Base-by-base conservation (phyloP, 1,140 invertebrate genomes). In the Uloborus diversus region DNA sequence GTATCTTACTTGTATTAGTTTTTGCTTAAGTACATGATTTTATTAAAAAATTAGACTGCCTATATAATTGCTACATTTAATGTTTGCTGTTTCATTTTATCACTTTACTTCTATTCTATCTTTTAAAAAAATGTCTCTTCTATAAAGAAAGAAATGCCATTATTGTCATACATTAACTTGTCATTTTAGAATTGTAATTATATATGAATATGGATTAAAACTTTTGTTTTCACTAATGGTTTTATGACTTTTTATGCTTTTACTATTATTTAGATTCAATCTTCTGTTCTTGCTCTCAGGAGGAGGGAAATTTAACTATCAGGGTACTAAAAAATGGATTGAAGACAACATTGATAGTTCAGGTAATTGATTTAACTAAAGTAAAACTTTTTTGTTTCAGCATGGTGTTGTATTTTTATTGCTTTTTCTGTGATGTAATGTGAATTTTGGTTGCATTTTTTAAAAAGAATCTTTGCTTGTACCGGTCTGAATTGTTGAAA, bases 311-410 rank as follows among this genome's bases (percentile, higher is more conserved):
- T 91, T 96, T 23, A 99, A 99, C 88, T 99, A 96, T 85, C 93
- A 96, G 85, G 95, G 96, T 27, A 94, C 94, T 47, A 97, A 98
- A 88, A 96, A 96, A 84, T 99, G 96, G 94, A 89, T 99, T 11
- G 96, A 99, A 86, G 94, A 97, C 86, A 94, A 96, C 85, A 86
- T 95, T 59, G 95, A 97, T 86, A 90, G 90, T 92, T 82, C 93
- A 93, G 90, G 94, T 94, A 88, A 7, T 42, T 42, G 7, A n/a
- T n/a, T 20, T 17, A 53, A 53, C 20, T 4, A 53, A n/a, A n/a
- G n/a, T n/a, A n/a, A n/a, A n/a, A n/a, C 14, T 23, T 5, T 59
- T 59, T 59, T 59, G 14, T 28, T 30, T 59, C 3, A 28, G 25
- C 14, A 28, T 30, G 56, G 32, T 23, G 25, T 30, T 30, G 9